Percentiles rank a stretch among this genome's conserved stretches.
These are phyloP conservation scores for Phrynocephalus guinanensis DNA, from an alignment of 2,797 vertebrate species.

Conservation along the genomic window DNA sequence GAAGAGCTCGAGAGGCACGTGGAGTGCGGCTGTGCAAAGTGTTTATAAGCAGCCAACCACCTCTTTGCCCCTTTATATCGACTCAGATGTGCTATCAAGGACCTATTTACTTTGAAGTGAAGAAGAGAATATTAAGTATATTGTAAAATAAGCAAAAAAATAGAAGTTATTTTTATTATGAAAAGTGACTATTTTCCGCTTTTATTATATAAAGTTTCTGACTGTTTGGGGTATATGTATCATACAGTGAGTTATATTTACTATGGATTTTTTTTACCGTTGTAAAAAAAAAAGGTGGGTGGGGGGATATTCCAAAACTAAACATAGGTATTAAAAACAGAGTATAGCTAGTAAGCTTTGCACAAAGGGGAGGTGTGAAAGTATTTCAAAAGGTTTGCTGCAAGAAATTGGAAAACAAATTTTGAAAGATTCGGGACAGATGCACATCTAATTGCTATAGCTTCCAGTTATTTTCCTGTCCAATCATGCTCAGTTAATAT, in stretches of 20 bases:
- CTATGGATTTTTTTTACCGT: slow-evolving; percentile 88
- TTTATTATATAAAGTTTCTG: slow-evolving; percentile 87
- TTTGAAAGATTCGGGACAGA: slow-evolving; percentile 43
- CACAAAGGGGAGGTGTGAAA: slow-evolving; percentile 50
- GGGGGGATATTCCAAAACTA: slow-evolving; percentile 73
- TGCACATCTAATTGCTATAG: background rate
- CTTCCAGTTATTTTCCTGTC: slow-evolving; percentile 26
- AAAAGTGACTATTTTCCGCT: slow-evolving; percentile 90
- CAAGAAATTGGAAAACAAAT: background rate
- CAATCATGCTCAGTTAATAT: slow-evolving; percentile 40
- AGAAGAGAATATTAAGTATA: slow-evolving; percentile 96
- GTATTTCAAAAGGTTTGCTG: slow-evolving; percentile 58
- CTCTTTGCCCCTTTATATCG: slow-evolving; percentile 61
- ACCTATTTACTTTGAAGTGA: slow-evolving; percentile 74
- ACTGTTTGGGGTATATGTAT: slow-evolving; percentile 88
- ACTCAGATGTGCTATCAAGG: slow-evolving; percentile 64
- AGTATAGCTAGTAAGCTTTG: slow-evolving; percentile 54
- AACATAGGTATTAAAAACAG: slow-evolving; percentile 59
- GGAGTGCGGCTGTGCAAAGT: slow-evolving; percentile 92
- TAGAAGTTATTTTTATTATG: slow-evolving; percentile 99
- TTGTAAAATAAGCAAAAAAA: slow-evolving; percentile 98
- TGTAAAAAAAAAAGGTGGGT: slow-evolving; percentile 81
- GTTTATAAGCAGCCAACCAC: slow-evolving; percentile 79
- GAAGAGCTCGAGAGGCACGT: slow-evolving; percentile 93
- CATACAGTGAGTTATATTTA: slow-evolving; percentile 95